Conservation (phyloP, 2,113 vertebrate species). For the Cyprinodon tularosa region DNA sequence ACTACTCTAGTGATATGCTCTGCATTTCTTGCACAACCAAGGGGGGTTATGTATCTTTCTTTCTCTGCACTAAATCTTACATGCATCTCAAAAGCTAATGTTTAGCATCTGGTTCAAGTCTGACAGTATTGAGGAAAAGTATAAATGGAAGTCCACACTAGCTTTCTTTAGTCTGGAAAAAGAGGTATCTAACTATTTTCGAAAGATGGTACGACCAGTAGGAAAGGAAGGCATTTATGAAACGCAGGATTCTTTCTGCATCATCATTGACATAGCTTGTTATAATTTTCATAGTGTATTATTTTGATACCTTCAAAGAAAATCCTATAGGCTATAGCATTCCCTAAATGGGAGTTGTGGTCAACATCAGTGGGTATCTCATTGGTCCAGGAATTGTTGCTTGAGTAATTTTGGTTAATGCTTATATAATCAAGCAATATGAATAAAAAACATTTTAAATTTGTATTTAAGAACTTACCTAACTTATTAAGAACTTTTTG, state of each 20-base stretch:
- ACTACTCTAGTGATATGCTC: slow-evolving; percentile 13
- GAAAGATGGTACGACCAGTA: background rate
- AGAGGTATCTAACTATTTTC: too few relatives aligned
- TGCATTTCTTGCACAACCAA: slow-evolving; percentile 15
- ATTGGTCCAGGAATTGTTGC: too few relatives aligned
- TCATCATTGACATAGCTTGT: background rate
- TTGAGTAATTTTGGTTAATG: too few relatives aligned
- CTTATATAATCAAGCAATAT: too few relatives aligned
- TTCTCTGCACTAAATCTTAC: slow-evolving; percentile 48
- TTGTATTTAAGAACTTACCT: too few relatives aligned
- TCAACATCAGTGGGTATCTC: too few relatives aligned
- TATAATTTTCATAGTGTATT: background rate
- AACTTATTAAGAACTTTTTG: too few relatives aligned
- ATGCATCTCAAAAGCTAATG: slow-evolving; percentile 36
- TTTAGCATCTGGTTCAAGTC: slow-evolving; percentile 53
- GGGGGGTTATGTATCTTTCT: slow-evolving; percentile 27
- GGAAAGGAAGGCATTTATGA: background rate
- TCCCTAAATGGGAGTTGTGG: too few relatives aligned
- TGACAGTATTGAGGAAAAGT: slow-evolving; percentile 9
- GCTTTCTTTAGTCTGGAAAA: background rate
- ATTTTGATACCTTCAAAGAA: background rate
- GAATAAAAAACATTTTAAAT: too few relatives aligned
- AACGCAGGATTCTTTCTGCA: background rate
- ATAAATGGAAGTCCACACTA: background rate
- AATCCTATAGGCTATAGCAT: background rate